A percentile compares a stretch with the other conserved stretches of the same genome.
phyloP scores from a whole-genome alignment of 2,888 invertebrate species.

The Anorthoa munda region DNA sequence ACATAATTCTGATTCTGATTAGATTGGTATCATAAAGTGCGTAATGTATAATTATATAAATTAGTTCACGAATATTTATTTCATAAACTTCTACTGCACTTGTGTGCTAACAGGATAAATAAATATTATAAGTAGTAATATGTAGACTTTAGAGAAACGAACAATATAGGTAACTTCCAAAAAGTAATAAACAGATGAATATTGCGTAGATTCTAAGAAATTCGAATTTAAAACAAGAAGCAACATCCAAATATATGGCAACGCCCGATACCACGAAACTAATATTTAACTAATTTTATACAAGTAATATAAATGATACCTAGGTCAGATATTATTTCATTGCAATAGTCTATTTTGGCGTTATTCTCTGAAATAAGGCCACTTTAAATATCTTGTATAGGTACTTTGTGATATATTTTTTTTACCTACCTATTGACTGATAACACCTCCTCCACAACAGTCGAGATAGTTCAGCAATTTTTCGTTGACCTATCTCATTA shows the following conservation, averaged over 20 bases:
- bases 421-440: too few relatives aligned
- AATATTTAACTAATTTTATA: background rate
- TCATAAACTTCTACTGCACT: background rate
- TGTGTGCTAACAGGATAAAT: background rate
- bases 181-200: background rate
- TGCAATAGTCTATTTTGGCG: background rate
- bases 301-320: background rate
- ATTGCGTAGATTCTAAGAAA: constrained; percentile 24
- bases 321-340: background rate
- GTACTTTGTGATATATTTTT: too few relatives aligned
- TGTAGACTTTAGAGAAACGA: background rate
- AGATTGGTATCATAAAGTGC: too few relatives aligned
- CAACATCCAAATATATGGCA: constrained; percentile 7
- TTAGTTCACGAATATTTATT: too few relatives aligned
- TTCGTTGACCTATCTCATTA: too few relatives aligned
- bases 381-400: too few relatives aligned
- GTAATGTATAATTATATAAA: too few relatives aligned
- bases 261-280: constrained; percentile 29
- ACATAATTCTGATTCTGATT: too few relatives aligned
- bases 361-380: background rate
- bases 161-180: background rate
- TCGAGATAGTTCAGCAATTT: too few relatives aligned
- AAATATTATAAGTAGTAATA: background rate
- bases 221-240: background rate
- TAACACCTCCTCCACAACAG: too few relatives aligned